phyloP scores from a whole-genome alignment of 2,888 invertebrate genomes.

The Lordiphosa fenestrarum region DNA sequence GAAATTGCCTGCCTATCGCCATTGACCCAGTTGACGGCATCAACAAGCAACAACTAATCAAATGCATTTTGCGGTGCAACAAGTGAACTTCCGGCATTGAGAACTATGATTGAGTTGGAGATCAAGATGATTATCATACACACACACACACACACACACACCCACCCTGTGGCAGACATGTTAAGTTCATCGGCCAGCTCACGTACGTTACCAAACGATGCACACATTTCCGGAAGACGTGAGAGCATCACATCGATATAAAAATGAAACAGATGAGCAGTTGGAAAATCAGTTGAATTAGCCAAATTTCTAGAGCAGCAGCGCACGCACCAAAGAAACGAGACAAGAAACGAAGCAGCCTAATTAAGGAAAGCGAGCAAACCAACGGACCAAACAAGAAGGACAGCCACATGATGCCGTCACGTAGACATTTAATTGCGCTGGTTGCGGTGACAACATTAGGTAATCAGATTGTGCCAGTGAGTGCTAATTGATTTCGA shows the following conservation, averaged over 20 bases:
- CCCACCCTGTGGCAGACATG: constrained; percentile 19
- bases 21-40: too few species aligned
- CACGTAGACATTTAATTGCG: constrained; percentile 67
- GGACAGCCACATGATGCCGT: constrained; percentile 25
- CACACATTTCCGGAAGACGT: constrained; percentile 61
- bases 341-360: constrained; percentile 10
- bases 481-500: constrained; percentile 21
- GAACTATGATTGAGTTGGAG: constrained; percentile 1
- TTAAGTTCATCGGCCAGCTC: constrained; percentile 53
- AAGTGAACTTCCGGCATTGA: too few species aligned
- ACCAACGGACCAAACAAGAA: constrained; percentile 5
- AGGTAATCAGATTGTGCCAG: constrained; percentile 60
- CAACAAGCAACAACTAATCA: too few species aligned
- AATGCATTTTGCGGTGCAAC: too few species aligned
- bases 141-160: constrained; percentile 4
- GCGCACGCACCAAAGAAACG: constrained; percentile 14
- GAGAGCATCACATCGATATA: constrained; percentile 38
- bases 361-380: constrained; percentile 25
- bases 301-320: constrained; percentile 54
- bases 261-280: constrained; percentile 55
- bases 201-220: constrained; percentile 39
- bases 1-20: background rate
- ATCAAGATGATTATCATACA: constrained; percentile 11
- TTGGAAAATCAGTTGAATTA: constrained; percentile 71
- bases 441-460: constrained; percentile 70